These are phyloP conservation scores for Calliphora vomitoria DNA, from an alignment of 2,888 invertebrate species.

Conservation along the genomic window DNA sequence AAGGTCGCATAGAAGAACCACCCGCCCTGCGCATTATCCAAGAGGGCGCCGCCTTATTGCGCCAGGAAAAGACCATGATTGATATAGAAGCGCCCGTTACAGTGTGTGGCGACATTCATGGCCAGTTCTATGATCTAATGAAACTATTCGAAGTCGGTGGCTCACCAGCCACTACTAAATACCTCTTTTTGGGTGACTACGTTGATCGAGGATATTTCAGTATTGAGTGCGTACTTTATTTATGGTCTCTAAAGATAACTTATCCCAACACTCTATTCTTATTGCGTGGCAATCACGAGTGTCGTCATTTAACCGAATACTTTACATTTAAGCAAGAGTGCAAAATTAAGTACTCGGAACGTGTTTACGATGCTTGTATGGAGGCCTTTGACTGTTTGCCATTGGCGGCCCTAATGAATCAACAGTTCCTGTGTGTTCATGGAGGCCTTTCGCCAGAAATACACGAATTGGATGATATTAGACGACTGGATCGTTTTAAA, in stretches of 20 bases:
- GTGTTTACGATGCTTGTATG: slow-evolving; percentile 99
- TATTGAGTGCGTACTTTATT: slow-evolving; percentile 95
- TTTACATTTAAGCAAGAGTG: slow-evolving; percentile 99
- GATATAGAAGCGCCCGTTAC: slow-evolving; percentile 99
- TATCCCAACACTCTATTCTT: slow-evolving; percentile 99
- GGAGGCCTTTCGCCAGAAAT: slow-evolving; percentile 99
- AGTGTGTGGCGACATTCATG: slow-evolving; percentile 99
- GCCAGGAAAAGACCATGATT: slow-evolving; percentile 98
- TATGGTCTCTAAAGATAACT: slow-evolving; percentile 99
- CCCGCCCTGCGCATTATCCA: slow-evolving; percentile 98
- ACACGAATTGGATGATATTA: slow-evolving; percentile 99
- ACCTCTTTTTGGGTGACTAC: slow-evolving; percentile 99
- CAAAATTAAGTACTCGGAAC: slow-evolving; percentile 99
- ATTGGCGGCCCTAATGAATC: slow-evolving; percentile 99
- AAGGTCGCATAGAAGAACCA: slow-evolving; percentile 98
- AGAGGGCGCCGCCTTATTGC: slow-evolving; percentile 95
- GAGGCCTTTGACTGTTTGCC: slow-evolving; percentile 99
- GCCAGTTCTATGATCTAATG: slow-evolving; percentile 99
- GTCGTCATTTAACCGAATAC: slow-evolving; percentile 99
- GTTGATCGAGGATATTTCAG: slow-evolving; percentile 97
- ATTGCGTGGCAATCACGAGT: slow-evolving; percentile 99
- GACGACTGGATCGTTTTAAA: slow-evolving; percentile 99
- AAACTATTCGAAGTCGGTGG: slow-evolving; percentile 98
- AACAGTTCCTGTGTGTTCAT: slow-evolving; percentile 99
- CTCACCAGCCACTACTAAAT: slow-evolving; percentile 98